These are phyloP conservation scores for Crioceris asparagi DNA, from an alignment of 2,888 invertebrate species.

Conservation along the genomic window DNA sequence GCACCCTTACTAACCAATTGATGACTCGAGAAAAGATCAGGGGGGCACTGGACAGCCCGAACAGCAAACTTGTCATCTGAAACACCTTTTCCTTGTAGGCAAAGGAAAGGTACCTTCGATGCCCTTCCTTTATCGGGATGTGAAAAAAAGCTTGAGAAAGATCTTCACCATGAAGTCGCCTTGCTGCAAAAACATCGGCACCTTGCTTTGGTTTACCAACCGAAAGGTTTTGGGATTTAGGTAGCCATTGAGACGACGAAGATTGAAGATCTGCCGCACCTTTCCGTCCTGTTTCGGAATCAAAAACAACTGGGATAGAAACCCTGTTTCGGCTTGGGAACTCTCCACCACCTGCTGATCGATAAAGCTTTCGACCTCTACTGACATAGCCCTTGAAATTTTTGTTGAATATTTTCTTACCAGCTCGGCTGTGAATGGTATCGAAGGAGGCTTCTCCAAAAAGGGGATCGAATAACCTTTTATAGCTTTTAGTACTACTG, in stretches of 20 bases:
- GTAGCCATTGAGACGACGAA: slow-evolving; percentile 11
- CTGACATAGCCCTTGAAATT: slow-evolving; percentile 3
- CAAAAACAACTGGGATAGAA: slow-evolving; percentile 12
- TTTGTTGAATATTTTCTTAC: slow-evolving; percentile 3
- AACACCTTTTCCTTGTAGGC: slow-evolving; percentile 9
- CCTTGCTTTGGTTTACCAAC: slow-evolving; percentile 14
- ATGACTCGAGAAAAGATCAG: slow-evolving; percentile 17
- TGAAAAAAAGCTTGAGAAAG: slow-evolving; percentile 19
- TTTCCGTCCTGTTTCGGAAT: slow-evolving; percentile 11
- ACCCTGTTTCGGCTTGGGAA: slow-evolving; percentile 5
- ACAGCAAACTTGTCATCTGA: slow-evolving; percentile 19
- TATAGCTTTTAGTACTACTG: slow-evolving; percentile 8
- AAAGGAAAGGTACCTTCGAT: slow-evolving; percentile 13
- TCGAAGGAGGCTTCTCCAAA: slow-evolving; percentile 5
- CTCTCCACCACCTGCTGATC: slow-evolving; percentile 1
- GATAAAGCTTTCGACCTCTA: neutral
- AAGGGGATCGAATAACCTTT: slow-evolving; percentile 12
- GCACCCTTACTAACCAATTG: slow-evolving; percentile 23
- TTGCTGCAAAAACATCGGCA: slow-evolving; percentile 16
- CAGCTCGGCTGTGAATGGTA: neutral
- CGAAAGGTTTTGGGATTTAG: slow-evolving; percentile 13
- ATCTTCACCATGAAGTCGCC: slow-evolving; percentile 16
- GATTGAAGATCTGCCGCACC: slow-evolving; percentile 14
- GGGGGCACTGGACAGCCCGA: slow-evolving; percentile 22
- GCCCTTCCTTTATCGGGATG: slow-evolving; percentile 10